Evolutionary conservation across 2,113 vertebrate species (phyloP), one percentile per base, ranked within the genome.

Genomic region (Rana temporaria): DNA sequence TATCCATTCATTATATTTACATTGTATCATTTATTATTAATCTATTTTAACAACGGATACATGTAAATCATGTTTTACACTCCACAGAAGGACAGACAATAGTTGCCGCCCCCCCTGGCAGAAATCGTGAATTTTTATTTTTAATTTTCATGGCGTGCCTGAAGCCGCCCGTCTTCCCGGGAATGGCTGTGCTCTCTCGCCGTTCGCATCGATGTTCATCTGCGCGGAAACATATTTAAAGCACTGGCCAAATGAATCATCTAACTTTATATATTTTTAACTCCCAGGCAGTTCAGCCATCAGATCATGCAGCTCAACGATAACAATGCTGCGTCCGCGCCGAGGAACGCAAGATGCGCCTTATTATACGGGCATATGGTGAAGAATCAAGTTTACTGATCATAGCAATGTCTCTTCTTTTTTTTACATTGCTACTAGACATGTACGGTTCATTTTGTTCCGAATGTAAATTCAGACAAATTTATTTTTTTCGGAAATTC

Each of bases 121-220:
- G 42, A 48, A 48, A 48, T 48, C 12, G 1, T 14, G 42, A 16
- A 20, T 32, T 19, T 22, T 24, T 56, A 15, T 66, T 15, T 14
- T 24, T 56, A 15, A 56, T 15, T 14, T 15, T 48, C 11, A 17
- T 8, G 8, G 38, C 83, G 70, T 84, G 84, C 82, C 86, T 86
- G 22, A 24, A 87, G 82, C 81, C 86, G 78, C 64, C 70, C 83
- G 0, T 17, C 55, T 75, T 83, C 85, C 82, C 74, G 68, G 78
- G 84, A 78, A 86, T 83, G 87, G 85, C 76, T 69, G 90, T 79
- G 88, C 84, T 82, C 63, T 78, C 59, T 78, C 1, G 38, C 59
- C 84, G 34, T 84, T 85, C n/a, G 77, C 53, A 88, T 87, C 38
- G 12, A 73, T 89, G 85, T 56, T 88, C 86, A 87, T 88, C 85